Conservation (phyloP, 1,140 invertebrate genomes). For the Caenorhabditis tropicalis region DNA sequence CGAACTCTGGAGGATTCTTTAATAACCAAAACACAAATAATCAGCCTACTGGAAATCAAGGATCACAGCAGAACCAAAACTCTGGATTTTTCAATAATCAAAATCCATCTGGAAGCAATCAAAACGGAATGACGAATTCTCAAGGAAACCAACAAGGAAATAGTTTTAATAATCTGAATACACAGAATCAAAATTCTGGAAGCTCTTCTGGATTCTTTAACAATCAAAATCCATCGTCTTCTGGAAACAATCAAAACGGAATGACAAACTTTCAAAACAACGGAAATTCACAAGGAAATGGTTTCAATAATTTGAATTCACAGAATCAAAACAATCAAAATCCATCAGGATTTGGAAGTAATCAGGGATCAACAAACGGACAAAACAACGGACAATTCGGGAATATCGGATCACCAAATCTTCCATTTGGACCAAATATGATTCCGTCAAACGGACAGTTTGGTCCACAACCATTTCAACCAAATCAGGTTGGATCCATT, state of each 20-base stretch:
- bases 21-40: not conserved
- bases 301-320: not conserved
- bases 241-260: not conserved
- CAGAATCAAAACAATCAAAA: constrained; percentile 19
- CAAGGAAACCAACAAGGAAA: not conserved
- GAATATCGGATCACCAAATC: not conserved
- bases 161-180: not conserved
- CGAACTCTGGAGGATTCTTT: not conserved
- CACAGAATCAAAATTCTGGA: not conserved
- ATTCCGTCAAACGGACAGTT: not conserved
- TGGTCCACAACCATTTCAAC: constrained; percentile 24
- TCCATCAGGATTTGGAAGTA: not conserved
- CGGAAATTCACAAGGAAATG: not conserved
- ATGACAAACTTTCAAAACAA: not conserved
- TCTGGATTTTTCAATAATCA: constrained; percentile 15
- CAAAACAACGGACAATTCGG: not conserved
- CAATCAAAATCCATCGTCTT: not conserved
- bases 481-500: not conserved
- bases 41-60: not conserved
- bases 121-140: not conserved
- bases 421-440: not conserved
- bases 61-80: not conserved
- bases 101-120: not conserved
- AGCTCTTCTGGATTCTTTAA: not conserved
- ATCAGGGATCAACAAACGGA: not conserved